These are phyloP conservation scores for Noturus placidus DNA, from an alignment of 2,113 vertebrate genomes.

Conservation along the genomic window DNA sequence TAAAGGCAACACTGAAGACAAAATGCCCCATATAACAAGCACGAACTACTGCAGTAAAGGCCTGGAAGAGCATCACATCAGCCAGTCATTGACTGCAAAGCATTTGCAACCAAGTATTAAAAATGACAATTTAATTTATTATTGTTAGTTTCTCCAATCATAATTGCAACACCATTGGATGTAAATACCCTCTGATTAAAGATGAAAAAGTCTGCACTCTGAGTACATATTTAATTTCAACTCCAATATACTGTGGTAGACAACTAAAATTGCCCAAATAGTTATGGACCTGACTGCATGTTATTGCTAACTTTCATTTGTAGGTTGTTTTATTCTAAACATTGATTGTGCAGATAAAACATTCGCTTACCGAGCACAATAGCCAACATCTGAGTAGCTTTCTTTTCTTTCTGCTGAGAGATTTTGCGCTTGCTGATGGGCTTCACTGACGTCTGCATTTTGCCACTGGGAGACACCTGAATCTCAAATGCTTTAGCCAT, in stretches of 20 bases:
- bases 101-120: not conserved
- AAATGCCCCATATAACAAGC: not conserved
- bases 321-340: not conserved
- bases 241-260: not conserved
- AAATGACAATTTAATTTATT: not conserved
- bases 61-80: not conserved
- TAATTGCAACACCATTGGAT: not conserved
- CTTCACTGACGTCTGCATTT: constrained; percentile 89
- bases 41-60: not conserved
- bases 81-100: not conserved
- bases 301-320: not conserved
- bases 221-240: not conserved
- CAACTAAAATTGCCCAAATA: not conserved
- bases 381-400: constrained; percentile 98
- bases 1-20: not conserved
- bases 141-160: not conserved
- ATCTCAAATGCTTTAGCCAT: constrained; percentile 87
- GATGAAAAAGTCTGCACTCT: not conserved
- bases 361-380: constrained; percentile 89
- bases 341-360: not conserved
- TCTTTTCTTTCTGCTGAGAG: constrained; percentile 98
- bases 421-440: constrained; percentile 91
- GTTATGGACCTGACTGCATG: not conserved
- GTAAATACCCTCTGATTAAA: not conserved
- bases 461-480: constrained; percentile 91